Percentiles rank a stretch among this genome's conserved stretches.
phyloP scores from a whole-genome alignment of 2,113 vertebrate species.

The Periophthalmodon schlosseri region DNA sequence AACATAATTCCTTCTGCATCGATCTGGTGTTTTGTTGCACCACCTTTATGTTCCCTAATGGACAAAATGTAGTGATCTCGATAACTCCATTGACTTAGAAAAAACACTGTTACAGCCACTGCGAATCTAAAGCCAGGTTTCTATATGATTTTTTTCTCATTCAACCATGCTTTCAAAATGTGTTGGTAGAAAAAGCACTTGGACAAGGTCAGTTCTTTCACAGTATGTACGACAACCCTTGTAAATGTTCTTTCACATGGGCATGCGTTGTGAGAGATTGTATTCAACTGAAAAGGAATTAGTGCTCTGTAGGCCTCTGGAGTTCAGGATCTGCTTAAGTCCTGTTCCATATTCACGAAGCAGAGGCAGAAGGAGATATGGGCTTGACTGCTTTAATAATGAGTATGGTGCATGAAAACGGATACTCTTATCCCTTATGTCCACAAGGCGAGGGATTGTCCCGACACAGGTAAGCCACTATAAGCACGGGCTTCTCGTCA shows the following conservation, averaged over 20 bases:
- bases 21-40: neutral
- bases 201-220: constrained; percentile 1
- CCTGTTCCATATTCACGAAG: constrained; percentile 40
- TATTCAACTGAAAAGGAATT: constrained; percentile 12
- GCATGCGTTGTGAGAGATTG: neutral
- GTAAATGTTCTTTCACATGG: neutral
- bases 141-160: neutral
- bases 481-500: constrained; percentile 17
- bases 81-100: neutral
- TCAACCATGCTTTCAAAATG: neutral
- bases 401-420: constrained; percentile 41
- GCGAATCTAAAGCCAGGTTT: neutral
- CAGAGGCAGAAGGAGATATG: constrained; percentile 21
- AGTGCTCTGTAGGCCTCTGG: constrained; percentile 17
- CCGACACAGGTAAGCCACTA: constrained; percentile 28
- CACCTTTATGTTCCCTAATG: neutral
- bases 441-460: constrained; percentile 43
- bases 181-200: neutral
- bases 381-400: constrained; percentile 27
- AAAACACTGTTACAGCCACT: neutral
- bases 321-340: constrained; percentile 28
- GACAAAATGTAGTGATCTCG: neutral
- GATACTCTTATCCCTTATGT: constrained; percentile 43
- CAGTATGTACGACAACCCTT: neutral
- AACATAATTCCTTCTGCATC: neutral